These are phyloP conservation scores for Cryptoprocta ferox DNA, from an alignment of 2,797 vertebrate genomes.

Conservation along the genomic window DNA sequence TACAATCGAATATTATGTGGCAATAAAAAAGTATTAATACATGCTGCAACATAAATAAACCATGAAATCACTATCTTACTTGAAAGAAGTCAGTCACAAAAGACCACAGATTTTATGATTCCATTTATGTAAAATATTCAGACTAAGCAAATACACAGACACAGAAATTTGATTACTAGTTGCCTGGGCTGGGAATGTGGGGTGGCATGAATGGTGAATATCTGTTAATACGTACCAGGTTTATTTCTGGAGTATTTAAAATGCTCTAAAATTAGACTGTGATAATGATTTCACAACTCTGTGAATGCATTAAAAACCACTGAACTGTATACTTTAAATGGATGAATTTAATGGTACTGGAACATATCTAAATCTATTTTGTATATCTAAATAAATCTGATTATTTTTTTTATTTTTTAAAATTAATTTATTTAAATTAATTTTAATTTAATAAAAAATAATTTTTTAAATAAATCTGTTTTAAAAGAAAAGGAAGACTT, in stretches of 20 bases:
- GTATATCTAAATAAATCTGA: neutral
- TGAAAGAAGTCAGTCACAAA: neutral
- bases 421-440: no score
- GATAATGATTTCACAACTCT: neutral
- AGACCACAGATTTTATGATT: conserved; percentile 8
- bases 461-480: neutral
- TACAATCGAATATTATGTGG: conserved; percentile 4
- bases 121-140: conserved; percentile 4
- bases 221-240: neutral
- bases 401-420: no score
- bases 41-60: neutral
- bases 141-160: neutral
- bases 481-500: conserved; percentile 25
- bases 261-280: conserved; percentile 6
- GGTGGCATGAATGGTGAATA: neutral
- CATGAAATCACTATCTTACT: neutral
- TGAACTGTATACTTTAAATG: neutral
- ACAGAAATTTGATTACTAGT: neutral
- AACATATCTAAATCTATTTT: conserved; percentile 2
- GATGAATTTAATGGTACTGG: neutral
- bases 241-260: neutral
- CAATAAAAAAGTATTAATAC: neutral
- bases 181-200: neutral
- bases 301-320: neutral
- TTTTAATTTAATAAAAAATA: no score